Evolutionary conservation across 1,140 invertebrate genomes (phyloP).

Genomic region (Dendroctonus ponderosae): DNA sequence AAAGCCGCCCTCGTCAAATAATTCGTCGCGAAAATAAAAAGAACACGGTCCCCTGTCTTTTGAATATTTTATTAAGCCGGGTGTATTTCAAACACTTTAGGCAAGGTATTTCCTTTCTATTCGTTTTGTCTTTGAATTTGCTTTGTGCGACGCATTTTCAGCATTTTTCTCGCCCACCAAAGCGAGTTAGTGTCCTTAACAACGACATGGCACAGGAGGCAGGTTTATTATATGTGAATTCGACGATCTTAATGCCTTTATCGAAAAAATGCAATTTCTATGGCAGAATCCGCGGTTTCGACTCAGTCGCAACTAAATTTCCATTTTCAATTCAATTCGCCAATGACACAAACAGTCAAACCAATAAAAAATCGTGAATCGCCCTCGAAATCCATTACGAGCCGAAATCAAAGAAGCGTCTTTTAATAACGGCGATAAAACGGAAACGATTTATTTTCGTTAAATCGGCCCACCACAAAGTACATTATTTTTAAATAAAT

Average conservation of each 20-base stretch:
- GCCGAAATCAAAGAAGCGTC: conserved; percentile 1
- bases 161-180: conserved; percentile 13
- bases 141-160: conserved; percentile 7
- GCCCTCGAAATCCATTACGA: background rate
- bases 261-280: too few species aligned
- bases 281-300: too few species aligned
- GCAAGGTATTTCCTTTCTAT: conserved; percentile 13
- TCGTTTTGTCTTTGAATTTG: conserved; percentile 1
- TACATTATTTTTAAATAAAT: background rate
- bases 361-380: too few species aligned
- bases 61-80: conserved; percentile 19
- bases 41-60: background rate
- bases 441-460: conserved; percentile 2
- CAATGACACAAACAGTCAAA: too few species aligned
- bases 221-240: too few species aligned
- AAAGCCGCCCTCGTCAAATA: too few species aligned
- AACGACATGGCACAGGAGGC: too few species aligned
- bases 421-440: conserved; percentile 3
- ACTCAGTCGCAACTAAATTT: too few species aligned
- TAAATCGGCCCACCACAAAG: conserved; percentile 2
- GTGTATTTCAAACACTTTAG: conserved; percentile 14
- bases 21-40: too few species aligned
- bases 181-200: background rate
- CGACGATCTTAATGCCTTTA: too few species aligned
- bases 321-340: too few species aligned